Conservation (phyloP, 2,113 vertebrate genomes). For the Lates calcarifer region DNA sequence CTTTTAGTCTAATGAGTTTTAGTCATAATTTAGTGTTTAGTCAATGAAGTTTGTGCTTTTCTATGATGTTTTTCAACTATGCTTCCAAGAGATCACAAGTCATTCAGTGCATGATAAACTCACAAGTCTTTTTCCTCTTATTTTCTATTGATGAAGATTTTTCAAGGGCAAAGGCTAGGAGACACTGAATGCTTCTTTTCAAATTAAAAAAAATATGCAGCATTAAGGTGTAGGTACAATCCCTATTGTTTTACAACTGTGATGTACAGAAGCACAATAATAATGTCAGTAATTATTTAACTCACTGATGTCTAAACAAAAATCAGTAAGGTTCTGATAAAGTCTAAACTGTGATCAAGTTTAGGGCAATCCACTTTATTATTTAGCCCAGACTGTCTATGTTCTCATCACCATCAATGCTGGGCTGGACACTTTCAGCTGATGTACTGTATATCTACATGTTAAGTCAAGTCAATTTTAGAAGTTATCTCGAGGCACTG, state of each 20-base stretch:
- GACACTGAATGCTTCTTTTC: background rate
- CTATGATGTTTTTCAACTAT: background rate
- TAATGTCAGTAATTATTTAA: no score
- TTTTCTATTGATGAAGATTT: background rate
- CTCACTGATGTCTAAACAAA: background rate
- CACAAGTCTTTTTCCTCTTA: background rate
- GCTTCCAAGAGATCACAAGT: background rate
- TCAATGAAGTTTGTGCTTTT: background rate
- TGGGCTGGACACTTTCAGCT: no score
- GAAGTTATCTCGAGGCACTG: no score
- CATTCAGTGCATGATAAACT: background rate
- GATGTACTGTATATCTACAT: background rate
- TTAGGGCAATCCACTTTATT: no score
- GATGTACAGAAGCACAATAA: no score
- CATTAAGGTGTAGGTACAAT: background rate
- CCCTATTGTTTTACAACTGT: background rate
- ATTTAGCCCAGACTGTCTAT: background rate
- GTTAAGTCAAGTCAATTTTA: no score
- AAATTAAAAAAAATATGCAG: no score
- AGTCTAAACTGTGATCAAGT: background rate
- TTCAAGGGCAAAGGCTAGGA: background rate
- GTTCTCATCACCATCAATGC: background rate
- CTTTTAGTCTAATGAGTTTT: background rate
- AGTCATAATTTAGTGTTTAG: background rate
- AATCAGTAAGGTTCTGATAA: background rate